Base-by-base conservation (phyloP, 2,888 invertebrate species). In the Diarsia rubi region DNA sequence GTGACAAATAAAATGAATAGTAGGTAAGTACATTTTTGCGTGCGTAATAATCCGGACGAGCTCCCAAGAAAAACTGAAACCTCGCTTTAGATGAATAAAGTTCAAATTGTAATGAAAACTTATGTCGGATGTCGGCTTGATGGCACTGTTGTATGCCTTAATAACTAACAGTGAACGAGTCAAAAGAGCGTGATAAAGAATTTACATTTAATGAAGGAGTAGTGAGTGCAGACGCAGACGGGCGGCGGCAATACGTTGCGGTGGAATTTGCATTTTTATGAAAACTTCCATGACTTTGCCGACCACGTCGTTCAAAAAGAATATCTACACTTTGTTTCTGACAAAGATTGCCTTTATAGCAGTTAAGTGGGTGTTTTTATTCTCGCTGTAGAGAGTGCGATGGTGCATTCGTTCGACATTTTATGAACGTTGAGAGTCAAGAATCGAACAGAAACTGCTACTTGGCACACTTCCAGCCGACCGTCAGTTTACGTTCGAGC, bases 241-340 rank as follows among this genome's bases (percentile, higher is more conserved):
- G 78, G 62, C 62, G 62, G 62, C 87, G 74, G 91, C 89, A 90
- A 92, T 92, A 91, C 89, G 90, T 90, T 90, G 86, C 74, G 83
- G 86, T 69, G 67, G 85, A 85, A 93, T 93, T 93, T 91, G 89
- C 92, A 93, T 92, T 92, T 92, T 93, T 93, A 93, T 92, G 93
- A 92, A 92, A 92, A 88, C 87, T 90, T 88, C 89, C 88, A 81
- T 89, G 87, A 87, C 87, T 84, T 86, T 85, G 79, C 79, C 82
- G 85, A 76, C 83, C 85, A 78, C 85, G 84, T 75, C 79, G 85
- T 87, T 89, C 81, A 84, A 86, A 90, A 88, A 90, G 88, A 88
- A 88, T 86, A 83, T 88, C 79, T 76, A 64, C 83, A 84, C 77
- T 86, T 83, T 80, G 78, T 87, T 86, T 77, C 81, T 79, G 75